Evolutionary conservation across 1,140 invertebrate genomes (phyloP), one percentile per base, ranked within the genome.

Genomic region (Drosophila miranda): DNA sequence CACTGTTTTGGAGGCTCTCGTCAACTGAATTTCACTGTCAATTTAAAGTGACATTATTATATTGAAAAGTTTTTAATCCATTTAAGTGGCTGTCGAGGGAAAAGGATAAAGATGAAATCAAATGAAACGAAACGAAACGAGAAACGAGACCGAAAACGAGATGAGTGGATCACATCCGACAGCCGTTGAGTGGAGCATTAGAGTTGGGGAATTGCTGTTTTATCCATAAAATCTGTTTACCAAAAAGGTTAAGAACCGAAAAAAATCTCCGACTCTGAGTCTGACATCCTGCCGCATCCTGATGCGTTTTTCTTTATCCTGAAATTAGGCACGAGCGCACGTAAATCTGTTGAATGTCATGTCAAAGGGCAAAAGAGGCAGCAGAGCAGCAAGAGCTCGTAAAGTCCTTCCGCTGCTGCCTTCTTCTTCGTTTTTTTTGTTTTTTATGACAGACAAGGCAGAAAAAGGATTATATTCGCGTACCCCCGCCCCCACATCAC

Each of bases 301-400:
- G 56, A 67, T 75, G 72, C 71, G 72, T 73, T 46, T 73, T 46
- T 38, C 75, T 62, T 84, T 77, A 84, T 86, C 81, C 81, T 77
- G 86, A 84, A 84, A 87, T 86, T 87, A 86, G 81, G 82, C 82
- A 87, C 74, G 69, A 87, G 82, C 82, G 82, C 82, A 87, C 82
- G 81, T 87, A 87, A 87, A 87, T 84, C 78, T 82, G 75, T 81
- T 81, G 74, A 82, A 82, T 82, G 74, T 87, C 78, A 84, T 83
- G 81, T 86, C 81, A 84, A 86, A 74, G 81, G 76, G 75, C 55
- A 66, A 64, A 64, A 71, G 34, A 38, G 34, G 34, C 34, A 38
- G 34, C 34, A 13, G 34, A 38, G 11, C 34, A 73, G 54, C 48
- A 60, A 42, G 49, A 52, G 75, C 74, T 87, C 82, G 75, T 87